These are phyloP conservation scores for Arrhamphus sclerolepis DNA, from an alignment of 2,797 vertebrate genomes.

Conservation along the genomic window DNA sequence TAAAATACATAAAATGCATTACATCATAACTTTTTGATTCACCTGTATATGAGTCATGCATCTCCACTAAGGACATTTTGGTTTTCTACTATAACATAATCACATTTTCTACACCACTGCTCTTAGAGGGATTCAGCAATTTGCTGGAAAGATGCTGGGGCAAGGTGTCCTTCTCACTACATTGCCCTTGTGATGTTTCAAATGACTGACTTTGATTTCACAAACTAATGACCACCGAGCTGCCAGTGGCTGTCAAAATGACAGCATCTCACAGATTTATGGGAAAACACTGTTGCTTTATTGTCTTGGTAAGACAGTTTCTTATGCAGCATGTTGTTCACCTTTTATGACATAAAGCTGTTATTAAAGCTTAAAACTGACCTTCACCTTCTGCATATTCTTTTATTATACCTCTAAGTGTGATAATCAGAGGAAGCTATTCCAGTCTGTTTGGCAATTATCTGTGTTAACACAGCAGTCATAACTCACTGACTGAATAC, in stretches of 20 bases:
- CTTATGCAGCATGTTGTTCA: constrained; percentile 20
- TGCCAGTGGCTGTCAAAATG: constrained; percentile 38
- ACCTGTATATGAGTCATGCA: constrained; percentile 21
- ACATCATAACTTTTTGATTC: constrained; percentile 19
- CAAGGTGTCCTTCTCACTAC: constrained; percentile 36
- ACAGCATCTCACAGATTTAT: constrained; percentile 45
- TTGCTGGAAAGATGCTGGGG: constrained; percentile 33
- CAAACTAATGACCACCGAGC: constrained; percentile 48
- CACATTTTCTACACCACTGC: constrained; percentile 12
- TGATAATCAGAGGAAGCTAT: constrained; percentile 1
- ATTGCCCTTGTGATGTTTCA: constrained; percentile 44
- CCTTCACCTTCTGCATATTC: constrained; percentile 20
- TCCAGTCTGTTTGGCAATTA: not conserved
- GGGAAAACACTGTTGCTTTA: constrained; percentile 31
- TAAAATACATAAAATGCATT: constrained; percentile 35
- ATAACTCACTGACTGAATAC: not conserved
- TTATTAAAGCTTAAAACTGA: constrained; percentile 63
- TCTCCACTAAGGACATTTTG: constrained; percentile 34
- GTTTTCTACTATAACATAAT: constrained; percentile 22
- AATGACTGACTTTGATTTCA: constrained; percentile 53
- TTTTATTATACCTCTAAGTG: constrained; percentile 24
- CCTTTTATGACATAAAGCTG: constrained; percentile 32
- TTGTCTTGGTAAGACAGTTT: constrained; percentile 33
- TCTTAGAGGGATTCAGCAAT: constrained; percentile 25
- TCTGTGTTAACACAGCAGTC: not conserved